Conservation (phyloP, 2,797 vertebrate species). For the Tachyglossus aculeatus region DNA sequence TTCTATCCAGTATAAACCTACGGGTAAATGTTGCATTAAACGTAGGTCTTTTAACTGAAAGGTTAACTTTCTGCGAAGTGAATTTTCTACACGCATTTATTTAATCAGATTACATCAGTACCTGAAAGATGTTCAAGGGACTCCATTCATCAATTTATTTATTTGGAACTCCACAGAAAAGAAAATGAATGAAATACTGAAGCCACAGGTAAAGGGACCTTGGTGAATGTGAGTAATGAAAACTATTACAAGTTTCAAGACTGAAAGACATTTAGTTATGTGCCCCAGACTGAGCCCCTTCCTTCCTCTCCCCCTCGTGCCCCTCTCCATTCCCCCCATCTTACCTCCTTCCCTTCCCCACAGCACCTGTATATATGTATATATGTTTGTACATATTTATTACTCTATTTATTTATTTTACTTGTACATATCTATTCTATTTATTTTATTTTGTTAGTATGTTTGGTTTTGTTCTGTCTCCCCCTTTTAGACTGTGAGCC, state of each 20-base stretch:
- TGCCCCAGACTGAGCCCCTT: no score
- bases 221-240: conserved; percentile 21
- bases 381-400: no score
- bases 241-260: conserved; percentile 26
- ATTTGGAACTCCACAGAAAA: conserved; percentile 26
- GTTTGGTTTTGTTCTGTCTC: no score
- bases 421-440: no score
- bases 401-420: no score
- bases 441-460: no score
- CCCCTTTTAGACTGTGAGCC: no score
- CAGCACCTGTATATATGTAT: no score
- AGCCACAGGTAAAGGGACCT: conserved; percentile 28
- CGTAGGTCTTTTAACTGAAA: conserved; percentile 39
- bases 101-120: conserved; percentile 47
- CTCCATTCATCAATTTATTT: conserved; percentile 43
- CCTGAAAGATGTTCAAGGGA: conserved; percentile 46
- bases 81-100: conserved; percentile 42
- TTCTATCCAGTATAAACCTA: conserved; percentile 34
- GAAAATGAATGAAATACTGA: conserved; percentile 35
- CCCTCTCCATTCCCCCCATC: no score
- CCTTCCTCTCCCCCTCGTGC: no score
- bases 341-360: no score
- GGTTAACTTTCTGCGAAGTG: neutral
- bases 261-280: conserved; percentile 5
- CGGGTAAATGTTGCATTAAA: conserved; percentile 24